Evolutionary conservation across 2,113 vertebrate species (phyloP).

Genomic region (Daboia siamensis): DNA sequence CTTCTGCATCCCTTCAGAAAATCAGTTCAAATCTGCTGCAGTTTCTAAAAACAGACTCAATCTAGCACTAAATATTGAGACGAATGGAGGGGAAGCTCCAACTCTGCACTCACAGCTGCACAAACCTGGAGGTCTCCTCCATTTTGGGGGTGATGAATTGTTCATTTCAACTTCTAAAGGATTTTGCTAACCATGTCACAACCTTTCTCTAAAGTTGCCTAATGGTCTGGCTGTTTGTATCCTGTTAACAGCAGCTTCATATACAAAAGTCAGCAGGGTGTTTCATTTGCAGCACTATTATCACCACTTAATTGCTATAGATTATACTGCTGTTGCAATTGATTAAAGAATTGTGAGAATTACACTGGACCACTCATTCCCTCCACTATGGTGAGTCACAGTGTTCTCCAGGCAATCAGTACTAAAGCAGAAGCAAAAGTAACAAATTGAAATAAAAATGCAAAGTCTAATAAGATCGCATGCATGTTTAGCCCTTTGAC

Average conservation of each 20-base stretch:
- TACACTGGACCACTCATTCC: neutral
- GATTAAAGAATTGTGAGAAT: neutral
- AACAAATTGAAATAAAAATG: neutral
- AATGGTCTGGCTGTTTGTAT: neutral
- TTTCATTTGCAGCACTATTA: neutral
- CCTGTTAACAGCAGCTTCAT: neutral
- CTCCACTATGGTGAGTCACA: neutral
- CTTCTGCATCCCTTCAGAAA: slow-evolving; percentile 65
- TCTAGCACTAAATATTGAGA: slow-evolving; percentile 34
- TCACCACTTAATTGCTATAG: slow-evolving; percentile 5
- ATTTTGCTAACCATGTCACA: neutral
- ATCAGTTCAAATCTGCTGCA: slow-evolving; percentile 59
- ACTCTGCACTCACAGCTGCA: neutral
- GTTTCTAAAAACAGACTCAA: slow-evolving; percentile 66
- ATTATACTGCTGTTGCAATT: neutral
- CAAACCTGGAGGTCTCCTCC: neutral
- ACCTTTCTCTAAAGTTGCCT: neutral
- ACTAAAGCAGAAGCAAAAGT: neutral
- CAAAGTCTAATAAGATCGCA: neutral
- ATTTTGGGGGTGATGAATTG: neutral
- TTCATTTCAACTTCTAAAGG: neutral
- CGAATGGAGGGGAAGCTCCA: neutral
- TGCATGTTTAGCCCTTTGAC: neutral
- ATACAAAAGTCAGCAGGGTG: neutral
- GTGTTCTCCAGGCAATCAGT: neutral